These are phyloP conservation scores for Leptarthrus brevirostris DNA, from an alignment of 2,888 invertebrate genomes.

Conservation along the genomic window DNA sequence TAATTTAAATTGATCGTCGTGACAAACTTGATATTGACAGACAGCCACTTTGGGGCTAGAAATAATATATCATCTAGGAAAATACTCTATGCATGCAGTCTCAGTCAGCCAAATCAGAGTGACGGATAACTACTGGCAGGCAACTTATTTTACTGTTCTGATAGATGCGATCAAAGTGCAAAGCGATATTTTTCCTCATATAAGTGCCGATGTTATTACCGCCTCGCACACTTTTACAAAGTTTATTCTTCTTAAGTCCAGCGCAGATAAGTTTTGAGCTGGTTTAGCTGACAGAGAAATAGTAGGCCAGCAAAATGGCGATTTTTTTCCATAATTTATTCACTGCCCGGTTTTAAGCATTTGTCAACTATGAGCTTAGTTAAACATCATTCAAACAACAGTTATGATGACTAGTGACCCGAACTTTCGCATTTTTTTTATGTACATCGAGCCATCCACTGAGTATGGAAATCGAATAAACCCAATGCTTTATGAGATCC, in stretches of 20 bases:
- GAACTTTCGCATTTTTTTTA: neutral
- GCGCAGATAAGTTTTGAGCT: neutral
- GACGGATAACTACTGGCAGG: too few relatives aligned
- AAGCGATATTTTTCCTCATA: neutral
- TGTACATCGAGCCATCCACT: too few relatives aligned
- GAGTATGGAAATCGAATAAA: too few relatives aligned
- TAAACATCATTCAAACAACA: neutral
- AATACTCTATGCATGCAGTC: too few relatives aligned
- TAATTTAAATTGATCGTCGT: conserved; percentile 22
- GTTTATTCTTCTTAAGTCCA: neutral
- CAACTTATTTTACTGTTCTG: neutral
- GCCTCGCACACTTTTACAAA: neutral
- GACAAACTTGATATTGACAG: conserved; percentile 9
- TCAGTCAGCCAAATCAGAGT: too few relatives aligned
- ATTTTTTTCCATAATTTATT: neutral
- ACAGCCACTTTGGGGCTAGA: neutral
- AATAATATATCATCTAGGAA: too few relatives aligned
- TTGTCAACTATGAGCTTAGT: too few relatives aligned
- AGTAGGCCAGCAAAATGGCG: too few relatives aligned
- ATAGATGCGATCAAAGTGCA: conserved; percentile 27
- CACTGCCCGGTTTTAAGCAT: neutral
- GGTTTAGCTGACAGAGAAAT: too few relatives aligned
- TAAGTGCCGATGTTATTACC: neutral
- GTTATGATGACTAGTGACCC: neutral
- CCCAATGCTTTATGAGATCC: too few relatives aligned